Conservation (phyloP, 2,888 invertebrate genomes). For the Ferrisia virgata region DNA sequence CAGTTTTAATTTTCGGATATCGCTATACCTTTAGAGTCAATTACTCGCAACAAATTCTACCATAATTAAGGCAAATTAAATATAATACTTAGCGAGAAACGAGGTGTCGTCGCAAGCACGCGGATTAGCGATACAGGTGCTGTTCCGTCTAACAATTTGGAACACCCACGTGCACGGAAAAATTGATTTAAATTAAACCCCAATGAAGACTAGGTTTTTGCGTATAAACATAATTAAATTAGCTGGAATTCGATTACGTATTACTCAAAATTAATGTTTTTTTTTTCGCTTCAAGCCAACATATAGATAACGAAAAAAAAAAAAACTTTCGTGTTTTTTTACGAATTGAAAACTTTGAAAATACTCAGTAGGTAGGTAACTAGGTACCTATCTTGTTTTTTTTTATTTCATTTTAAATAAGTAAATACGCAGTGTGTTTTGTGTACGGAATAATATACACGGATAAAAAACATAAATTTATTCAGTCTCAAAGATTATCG, state of each 20-base stretch:
- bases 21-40: background rate
- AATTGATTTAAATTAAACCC: background rate
- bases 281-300: background rate
- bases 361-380: background rate
- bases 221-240: background rate
- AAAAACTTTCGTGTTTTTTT: background rate
- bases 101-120: background rate
- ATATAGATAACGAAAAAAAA: background rate
- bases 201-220: background rate
- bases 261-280: background rate
- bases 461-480: too few species aligned
- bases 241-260: constrained; percentile 5
- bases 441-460: too few species aligned
- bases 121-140: constrained; percentile 8
- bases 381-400: too few species aligned
- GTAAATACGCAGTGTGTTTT: too few species aligned
- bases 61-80: constrained; percentile 17
- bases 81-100: background rate
- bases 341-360: background rate
- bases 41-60: background rate
- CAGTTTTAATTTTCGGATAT: background rate
- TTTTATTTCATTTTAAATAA: background rate
- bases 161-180: background rate
- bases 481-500: too few species aligned
- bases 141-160: background rate